Percentiles rank a stretch among this genome's conserved stretches.
These are phyloP conservation scores for Dromaius novaehollandiae DNA, from an alignment of 2,113 vertebrate species.

Conservation along the genomic window DNA sequence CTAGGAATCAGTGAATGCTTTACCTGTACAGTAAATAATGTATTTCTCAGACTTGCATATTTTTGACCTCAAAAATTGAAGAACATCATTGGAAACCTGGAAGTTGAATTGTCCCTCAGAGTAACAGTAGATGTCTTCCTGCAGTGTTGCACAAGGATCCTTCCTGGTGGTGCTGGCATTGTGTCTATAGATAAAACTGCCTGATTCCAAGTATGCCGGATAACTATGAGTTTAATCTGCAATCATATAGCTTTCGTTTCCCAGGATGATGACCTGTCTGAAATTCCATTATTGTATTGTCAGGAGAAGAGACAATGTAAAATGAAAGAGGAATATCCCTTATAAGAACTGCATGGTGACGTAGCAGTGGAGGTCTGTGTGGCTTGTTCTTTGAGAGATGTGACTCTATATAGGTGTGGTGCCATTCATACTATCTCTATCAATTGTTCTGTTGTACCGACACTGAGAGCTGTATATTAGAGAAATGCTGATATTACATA, in stretches of 20 bases:
- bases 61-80: not conserved
- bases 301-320: not conserved
- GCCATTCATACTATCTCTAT: not conserved
- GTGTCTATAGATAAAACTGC: not conserved
- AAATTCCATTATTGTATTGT: not conserved
- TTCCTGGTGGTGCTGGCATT: not conserved
- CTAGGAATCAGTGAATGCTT: not conserved
- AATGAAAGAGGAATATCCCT: not conserved
- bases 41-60: not conserved
- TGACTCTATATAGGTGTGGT: rapidly evolving
- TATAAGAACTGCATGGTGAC: not conserved
- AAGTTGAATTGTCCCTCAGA: not conserved
- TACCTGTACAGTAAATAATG: not conserved
- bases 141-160: not conserved
- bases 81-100: not conserved
- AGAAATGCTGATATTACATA: not conserved
- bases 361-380: not conserved
- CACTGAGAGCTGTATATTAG: not conserved
- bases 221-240: not conserved
- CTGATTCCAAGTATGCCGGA: not conserved
- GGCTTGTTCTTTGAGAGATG: not conserved
- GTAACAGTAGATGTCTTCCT: not conserved
- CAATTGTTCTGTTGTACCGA: not conserved
- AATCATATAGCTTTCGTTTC: not conserved
- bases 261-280: not conserved